Evolutionary conservation across 2,113 vertebrate species (phyloP), one percentile per base, ranked within the genome.

Genomic region (Ptilonorhynchus violaceus): DNA sequence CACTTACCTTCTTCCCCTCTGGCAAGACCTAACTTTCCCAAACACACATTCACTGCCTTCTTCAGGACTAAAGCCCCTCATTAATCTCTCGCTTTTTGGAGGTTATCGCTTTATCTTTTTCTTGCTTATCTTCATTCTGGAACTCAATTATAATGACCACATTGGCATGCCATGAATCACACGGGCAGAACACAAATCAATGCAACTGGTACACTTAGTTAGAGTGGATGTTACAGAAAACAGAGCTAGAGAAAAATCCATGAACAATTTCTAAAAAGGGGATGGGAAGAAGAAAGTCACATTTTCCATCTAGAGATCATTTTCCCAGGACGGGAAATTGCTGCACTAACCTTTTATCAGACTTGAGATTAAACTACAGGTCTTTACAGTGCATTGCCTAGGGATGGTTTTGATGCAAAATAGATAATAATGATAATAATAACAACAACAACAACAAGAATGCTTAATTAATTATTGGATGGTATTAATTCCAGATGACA

Each of bases 81-180:
- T 91, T 88, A 87, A 94, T 87, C 49, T 92, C 73, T 59, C 37
- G 4, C 41, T 78, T 92, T 96, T 81, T 81, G 60, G 84, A 91
- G 56, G 73, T 92, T 96, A 94, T 93, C 18, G 0, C 31, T 95
- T 91, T 50, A 88, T 87, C 93, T 96, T 92, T 82, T 89, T 53
- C 84, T 88, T 91, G 66, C 64, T 91, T 96, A 91, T 93, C 89
- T 95, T 94, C 87, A 93, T 76, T 85, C 85, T 89, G 62, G 87
- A 96, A 82, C 81, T 96, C 93, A 88, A 50, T 96, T 96, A 93
- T 76, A 95, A 95, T 69, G 77, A 93, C 87, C 81, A 75, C 55
- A 91, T 62, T 89, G 93, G 53, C 93, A 85, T 60, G 49, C 53
- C 87, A 89, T 96, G 81, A 93, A 95, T 97, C 87, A 95, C 3